Percentiles rank a stretch among this genome's conserved stretches.
Conservation (phyloP, 35 echinoderm and acorn worm species). For the Chiridota heheva region DNA sequence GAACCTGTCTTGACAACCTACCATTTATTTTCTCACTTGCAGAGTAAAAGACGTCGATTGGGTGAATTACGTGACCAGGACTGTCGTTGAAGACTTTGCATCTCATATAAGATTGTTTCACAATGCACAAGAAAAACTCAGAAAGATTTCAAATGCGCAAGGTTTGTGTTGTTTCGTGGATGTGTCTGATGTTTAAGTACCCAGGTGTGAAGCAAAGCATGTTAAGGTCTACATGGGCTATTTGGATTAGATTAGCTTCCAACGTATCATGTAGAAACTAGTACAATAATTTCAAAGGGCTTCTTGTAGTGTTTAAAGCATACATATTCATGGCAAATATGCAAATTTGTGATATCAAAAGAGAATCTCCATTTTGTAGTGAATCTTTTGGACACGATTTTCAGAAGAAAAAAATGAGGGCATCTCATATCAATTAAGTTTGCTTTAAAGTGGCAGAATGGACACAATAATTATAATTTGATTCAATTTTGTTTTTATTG, state of each 20-base stretch:
- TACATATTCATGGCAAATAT: background rate
- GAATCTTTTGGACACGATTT: too few species aligned
- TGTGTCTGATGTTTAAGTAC: background rate
- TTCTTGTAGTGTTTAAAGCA: background rate
- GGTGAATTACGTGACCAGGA: slow-evolving; percentile 87
- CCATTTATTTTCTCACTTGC: slow-evolving; percentile 24
- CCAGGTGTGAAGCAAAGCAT: background rate
- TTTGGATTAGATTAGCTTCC: background rate
- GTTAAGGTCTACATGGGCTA: background rate
- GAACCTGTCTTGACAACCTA: background rate
- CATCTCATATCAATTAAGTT: too few species aligned
- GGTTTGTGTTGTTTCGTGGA: slow-evolving; percentile 45
- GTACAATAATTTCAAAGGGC: background rate
- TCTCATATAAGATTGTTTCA: slow-evolving; percentile 89
- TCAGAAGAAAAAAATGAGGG: too few species aligned
- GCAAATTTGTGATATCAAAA: too few species aligned
- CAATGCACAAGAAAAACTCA: slow-evolving; percentile 86
- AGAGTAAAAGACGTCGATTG: slow-evolving; percentile 98
- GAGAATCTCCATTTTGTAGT: too few species aligned
- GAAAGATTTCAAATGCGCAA: slow-evolving; percentile 58
- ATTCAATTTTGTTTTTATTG: too few species aligned
- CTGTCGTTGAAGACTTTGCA: slow-evolving; percentile 89
- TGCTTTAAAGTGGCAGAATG: too few species aligned
- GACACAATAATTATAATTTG: too few species aligned
- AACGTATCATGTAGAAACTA: background rate